Conservation (phyloP, 2,797 vertebrate genomes). For the Sebastiscus tertius region DNA sequence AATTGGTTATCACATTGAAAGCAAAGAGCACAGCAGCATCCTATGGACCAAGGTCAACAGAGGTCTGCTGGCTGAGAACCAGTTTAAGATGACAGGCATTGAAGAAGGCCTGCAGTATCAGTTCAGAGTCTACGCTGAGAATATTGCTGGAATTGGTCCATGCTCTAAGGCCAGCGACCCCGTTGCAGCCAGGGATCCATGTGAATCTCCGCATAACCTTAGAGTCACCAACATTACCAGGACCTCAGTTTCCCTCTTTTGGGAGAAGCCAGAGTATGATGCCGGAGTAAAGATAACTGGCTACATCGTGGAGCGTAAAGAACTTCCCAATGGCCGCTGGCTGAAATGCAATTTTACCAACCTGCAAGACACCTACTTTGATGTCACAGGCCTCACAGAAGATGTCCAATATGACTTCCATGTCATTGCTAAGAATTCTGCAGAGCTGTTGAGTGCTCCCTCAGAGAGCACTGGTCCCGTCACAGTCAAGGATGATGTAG, state of each 20-base stretch:
- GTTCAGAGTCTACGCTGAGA: conserved; percentile 95
- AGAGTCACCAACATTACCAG: conserved; percentile 96
- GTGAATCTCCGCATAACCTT: conserved; percentile 93
- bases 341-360: conserved; percentile 97
- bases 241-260: conserved; percentile 93
- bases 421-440: conserved; percentile 95
- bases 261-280: conserved; percentile 93
- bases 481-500: conserved; percentile 96
- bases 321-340: conserved; percentile 95
- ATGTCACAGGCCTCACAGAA: conserved; percentile 95
- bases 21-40: conserved; percentile 96
- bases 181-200: conserved; percentile 95
- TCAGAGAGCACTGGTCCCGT: conserved; percentile 93
- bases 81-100: conserved; percentile 93
- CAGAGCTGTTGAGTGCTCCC: conserved; percentile 90
- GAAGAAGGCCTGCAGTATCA: conserved; percentile 95
- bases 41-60: conserved; percentile 96
- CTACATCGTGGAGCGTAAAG: conserved; percentile 93
- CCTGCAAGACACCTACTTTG: conserved; percentile 93
- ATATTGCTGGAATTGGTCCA: conserved; percentile 94
- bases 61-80: conserved; percentile 89
- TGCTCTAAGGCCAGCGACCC: conserved; percentile 92
- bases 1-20: conserved; percentile 93
- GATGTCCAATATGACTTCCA: conserved; percentile 96
- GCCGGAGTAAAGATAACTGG: conserved; percentile 94